These are phyloP conservation scores for Myodes glareolus DNA, from an alignment of 2,113 vertebrate species.

Conservation along the genomic window DNA sequence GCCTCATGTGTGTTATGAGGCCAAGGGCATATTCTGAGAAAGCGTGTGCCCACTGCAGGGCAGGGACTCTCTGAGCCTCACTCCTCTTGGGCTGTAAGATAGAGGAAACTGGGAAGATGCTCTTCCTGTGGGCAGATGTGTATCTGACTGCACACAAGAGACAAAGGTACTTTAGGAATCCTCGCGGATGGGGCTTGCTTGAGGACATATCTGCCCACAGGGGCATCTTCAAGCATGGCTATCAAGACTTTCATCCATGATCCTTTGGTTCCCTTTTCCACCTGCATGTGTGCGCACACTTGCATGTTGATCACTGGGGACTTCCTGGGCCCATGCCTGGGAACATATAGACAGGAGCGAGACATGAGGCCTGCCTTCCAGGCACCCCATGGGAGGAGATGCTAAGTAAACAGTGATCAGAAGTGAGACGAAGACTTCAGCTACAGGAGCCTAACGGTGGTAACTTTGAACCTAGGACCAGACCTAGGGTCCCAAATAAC, in stretches of 20 bases:
- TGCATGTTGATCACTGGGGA: not conserved
- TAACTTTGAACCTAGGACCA: not conserved
- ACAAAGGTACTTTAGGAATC: not conserved
- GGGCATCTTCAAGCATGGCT: not conserved
- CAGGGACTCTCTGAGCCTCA: not conserved
- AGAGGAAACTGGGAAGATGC: not conserved
- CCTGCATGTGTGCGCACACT: not conserved
- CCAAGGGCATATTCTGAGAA: not conserved
- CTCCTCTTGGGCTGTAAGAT: not conserved
- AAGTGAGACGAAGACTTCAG: not conserved
- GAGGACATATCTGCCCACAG: not conserved
- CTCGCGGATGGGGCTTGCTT: not conserved
- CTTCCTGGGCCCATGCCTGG: not conserved
- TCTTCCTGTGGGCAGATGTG: not conserved
- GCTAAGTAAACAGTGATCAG: not conserved
- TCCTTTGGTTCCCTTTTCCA: not conserved
- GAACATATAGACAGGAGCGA: not conserved
- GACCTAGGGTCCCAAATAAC: not conserved
- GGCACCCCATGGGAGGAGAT: not conserved
- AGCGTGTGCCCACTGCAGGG: not conserved
- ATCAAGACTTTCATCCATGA: not conserved
- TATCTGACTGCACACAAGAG: not conserved
- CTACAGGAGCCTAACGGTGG: not conserved
- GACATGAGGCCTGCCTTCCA: not conserved
- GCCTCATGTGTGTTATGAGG: not conserved